These are phyloP conservation scores for Euwallacea fornicatus DNA, from an alignment of 1,140 invertebrate genomes.

Conservation along the genomic window DNA sequence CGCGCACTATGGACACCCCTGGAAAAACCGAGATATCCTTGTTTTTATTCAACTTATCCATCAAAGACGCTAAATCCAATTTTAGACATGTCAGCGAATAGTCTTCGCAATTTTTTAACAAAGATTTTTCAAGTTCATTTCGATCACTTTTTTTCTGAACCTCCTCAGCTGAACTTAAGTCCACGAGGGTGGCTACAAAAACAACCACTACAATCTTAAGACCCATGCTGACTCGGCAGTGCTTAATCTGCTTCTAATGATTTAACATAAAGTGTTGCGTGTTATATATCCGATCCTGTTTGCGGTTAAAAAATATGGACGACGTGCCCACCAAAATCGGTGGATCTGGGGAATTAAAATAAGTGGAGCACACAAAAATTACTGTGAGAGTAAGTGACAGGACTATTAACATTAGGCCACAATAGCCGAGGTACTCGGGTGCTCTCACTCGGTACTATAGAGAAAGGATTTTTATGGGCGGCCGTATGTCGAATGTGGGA, in stretches of 20 bases:
- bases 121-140: conserved; percentile 48
- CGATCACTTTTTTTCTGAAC: conserved; percentile 38
- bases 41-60: conserved; percentile 69
- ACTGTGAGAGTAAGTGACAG: conserved; percentile 46
- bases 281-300: conserved; percentile 39
- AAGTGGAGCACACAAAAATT: conserved; percentile 47
- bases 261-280: conserved; percentile 24
- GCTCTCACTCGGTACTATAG: conserved; percentile 13
- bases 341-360: conserved; percentile 41
- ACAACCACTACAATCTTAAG: conserved; percentile 10
- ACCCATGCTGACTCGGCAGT: conserved; percentile 23
- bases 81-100: conserved; percentile 78
- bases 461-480: conserved; percentile 26
- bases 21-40: conserved; percentile 67
- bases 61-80: conserved; percentile 72
- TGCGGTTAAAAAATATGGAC: conserved; percentile 29
- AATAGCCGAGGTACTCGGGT: conserved; percentile 7
- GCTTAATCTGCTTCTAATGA: conserved; percentile 35
- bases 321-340: conserved; percentile 40
- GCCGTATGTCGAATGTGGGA: conserved; percentile 8
- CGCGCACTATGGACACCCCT: conserved; percentile 70
- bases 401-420: conserved; percentile 25
- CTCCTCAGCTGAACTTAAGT: conserved; percentile 13
- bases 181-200: conserved; percentile 11
- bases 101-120: conserved; percentile 66